Evolutionary conservation across 2,113 vertebrate species (phyloP), one percentile per base, ranked within the genome.

Genomic region (Hystrix brachyura): DNA sequence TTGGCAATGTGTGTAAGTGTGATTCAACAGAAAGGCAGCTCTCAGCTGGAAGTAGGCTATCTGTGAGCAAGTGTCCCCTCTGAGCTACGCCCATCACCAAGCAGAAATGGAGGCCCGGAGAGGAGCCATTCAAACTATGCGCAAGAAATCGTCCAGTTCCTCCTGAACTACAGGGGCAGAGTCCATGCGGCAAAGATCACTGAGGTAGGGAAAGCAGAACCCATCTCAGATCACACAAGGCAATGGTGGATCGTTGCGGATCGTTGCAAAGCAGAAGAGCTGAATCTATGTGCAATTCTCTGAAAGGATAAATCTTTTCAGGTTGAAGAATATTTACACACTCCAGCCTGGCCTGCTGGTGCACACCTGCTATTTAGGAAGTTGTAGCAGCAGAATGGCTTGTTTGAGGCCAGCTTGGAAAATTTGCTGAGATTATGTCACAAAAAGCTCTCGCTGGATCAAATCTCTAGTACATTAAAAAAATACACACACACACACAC

Each of bases 21-120:
- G 74, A 76, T 95, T 95, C 90, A 81, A 78, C n/a, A 92, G 79
- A 69, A 94, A 93, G 89, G 27, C 80, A 85, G 60, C 38, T 95
- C 79, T 96, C 74, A 81, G 84, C 71, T 92, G 86, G 69, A 94
- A 82, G 86, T 87, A 60, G 69, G 46, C 43, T 97, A 10, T 91
- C 79, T 84, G 69, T 85, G 91, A 93, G 94, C 94, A 84, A 92
- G 64, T 92, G 84, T 94, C 64, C 79, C 76, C 48, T 96, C 74
- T 90, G n/a, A 94, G 89, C 95, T 94, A 53, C 82, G 87, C 80
- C 94, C 74, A 87, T 65, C 21, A 94, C n/a, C 97, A 96, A 57
- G 95, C 17, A 72, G 74, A 87, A 94, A 91, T 59, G 57, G 82
- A 81, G 29, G 62, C 43, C 72, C 96, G 65, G 43, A 90, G 67